A percentile compares a stretch with the other conserved stretches of the same genome.
These are phyloP conservation scores for Amphipoea oculea DNA, from an alignment of 2,888 invertebrate species.

Conservation along the genomic window DNA sequence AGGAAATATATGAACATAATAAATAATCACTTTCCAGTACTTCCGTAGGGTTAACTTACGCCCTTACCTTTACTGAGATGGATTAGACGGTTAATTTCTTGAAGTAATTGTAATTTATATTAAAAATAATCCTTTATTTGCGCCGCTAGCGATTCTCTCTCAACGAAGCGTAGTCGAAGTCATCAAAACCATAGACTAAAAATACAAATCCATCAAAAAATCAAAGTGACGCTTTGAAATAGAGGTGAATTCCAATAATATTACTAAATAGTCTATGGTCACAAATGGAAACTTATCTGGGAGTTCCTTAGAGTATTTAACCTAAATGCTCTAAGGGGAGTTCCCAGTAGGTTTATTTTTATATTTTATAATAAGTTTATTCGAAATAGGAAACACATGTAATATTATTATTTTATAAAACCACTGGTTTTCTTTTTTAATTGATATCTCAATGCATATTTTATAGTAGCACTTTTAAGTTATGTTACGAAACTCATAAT, in stretches of 20 bases:
- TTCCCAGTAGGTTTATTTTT: neutral
- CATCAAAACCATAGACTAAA: slow-evolving; percentile 74
- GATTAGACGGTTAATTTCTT: slow-evolving; percentile 87
- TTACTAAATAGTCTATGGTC: slow-evolving; percentile 44
- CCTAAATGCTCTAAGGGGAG: too few species aligned
- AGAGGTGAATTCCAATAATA: slow-evolving; percentile 11
- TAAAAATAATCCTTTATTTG: slow-evolving; percentile 82
- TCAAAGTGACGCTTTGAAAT: slow-evolving; percentile 35
- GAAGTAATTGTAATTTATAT: slow-evolving; percentile 81
- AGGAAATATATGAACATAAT: slow-evolving; percentile 90
- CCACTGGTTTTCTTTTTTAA: neutral
- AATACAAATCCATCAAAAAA: slow-evolving; percentile 58
- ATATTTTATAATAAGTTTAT: neutral
- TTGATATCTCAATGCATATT: neutral
- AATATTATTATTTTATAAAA: neutral
- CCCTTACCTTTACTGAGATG: slow-evolving; percentile 90
- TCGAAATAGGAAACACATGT: neutral
- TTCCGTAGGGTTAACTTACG: slow-evolving; percentile 89
- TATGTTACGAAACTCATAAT: neutral
- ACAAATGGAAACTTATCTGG: neutral
- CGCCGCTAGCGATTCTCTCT: slow-evolving; percentile 84
- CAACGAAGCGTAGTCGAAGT: slow-evolving; percentile 83
- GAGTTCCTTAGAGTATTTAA: too few species aligned
- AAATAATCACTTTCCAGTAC: slow-evolving; percentile 89
- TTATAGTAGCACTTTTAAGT: too few species aligned